phyloP scores from a whole-genome alignment of 2,113 vertebrate genomes.

The Melanerpes aurifrons region DNA sequence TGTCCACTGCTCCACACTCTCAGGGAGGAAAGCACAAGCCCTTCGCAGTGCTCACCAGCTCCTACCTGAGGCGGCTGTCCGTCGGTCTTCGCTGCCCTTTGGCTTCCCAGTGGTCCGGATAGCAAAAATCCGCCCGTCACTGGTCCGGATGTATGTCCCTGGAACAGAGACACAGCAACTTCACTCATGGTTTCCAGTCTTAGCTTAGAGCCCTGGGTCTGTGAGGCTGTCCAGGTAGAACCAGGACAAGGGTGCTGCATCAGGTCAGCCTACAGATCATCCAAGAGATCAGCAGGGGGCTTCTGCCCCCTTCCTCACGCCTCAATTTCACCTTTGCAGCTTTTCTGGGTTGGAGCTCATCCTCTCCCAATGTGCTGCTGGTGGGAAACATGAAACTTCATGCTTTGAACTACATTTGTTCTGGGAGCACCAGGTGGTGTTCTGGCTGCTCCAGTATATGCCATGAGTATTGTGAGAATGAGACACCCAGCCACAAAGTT shows the following conservation, averaged over 20 bases:
- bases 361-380: background rate
- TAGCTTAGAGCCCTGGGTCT: background rate
- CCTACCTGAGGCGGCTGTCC: slow-evolving; percentile 85
- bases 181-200: background rate
- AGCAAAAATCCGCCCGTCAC: slow-evolving; percentile 96
- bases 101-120: slow-evolving; percentile 93
- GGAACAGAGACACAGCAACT: background rate
- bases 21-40: background rate
- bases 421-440: background rate
- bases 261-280: background rate
- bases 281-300: background rate
- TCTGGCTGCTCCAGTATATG: background rate
- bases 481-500: background rate
- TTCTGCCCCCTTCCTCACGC: background rate
- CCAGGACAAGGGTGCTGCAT: background rate
- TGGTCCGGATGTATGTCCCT: slow-evolving; percentile 98
- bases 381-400: background rate
- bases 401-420: background rate
- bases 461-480: background rate
- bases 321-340: background rate
- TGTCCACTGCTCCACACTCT: too few relatives aligned
- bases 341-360: background rate
- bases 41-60: background rate
- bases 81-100: slow-evolving; percentile 79
- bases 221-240: background rate